phyloP scores from a whole-genome alignment of 2,113 vertebrate species.

The Erinaceus europaeus region DNA sequence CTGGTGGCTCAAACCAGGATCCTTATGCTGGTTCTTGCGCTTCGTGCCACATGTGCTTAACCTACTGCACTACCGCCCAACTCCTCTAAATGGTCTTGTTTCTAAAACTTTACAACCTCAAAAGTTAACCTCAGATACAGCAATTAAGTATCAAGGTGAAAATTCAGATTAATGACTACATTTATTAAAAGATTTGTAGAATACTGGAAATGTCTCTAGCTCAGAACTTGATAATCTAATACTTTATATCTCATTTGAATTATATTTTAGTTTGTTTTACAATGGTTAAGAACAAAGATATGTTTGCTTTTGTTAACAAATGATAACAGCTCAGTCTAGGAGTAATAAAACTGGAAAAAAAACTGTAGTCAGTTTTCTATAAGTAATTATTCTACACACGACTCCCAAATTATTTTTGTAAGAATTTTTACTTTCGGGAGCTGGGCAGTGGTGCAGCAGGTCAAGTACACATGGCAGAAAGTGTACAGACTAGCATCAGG shows the following conservation, averaged over 20 bases:
- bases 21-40: too few species aligned
- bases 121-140: background rate
- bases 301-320: constrained; percentile 7
- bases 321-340: too few species aligned
- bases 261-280: constrained; percentile 29
- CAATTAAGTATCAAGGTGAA: background rate
- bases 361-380: background rate
- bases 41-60: too few species aligned
- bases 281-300: constrained; percentile 34
- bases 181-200: constrained; percentile 15
- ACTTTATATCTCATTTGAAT: background rate
- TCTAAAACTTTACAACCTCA: background rate
- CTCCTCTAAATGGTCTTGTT: background rate
- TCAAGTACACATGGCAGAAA: too few species aligned
- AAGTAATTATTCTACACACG: background rate
- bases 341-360: too few species aligned
- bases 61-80: too few species aligned
- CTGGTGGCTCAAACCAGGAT: too few species aligned
- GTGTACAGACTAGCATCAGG: too few species aligned
- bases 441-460: too few species aligned
- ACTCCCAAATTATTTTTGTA: background rate
- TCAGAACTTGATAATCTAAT: background rate
- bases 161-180: background rate
- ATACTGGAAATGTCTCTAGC: background rate
- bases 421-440: constrained; percentile 32